Evolutionary conservation across 2,888 invertebrate genomes (phyloP), one percentile per base, ranked within the genome.

Genomic region (Encarsia formosa): DNA sequence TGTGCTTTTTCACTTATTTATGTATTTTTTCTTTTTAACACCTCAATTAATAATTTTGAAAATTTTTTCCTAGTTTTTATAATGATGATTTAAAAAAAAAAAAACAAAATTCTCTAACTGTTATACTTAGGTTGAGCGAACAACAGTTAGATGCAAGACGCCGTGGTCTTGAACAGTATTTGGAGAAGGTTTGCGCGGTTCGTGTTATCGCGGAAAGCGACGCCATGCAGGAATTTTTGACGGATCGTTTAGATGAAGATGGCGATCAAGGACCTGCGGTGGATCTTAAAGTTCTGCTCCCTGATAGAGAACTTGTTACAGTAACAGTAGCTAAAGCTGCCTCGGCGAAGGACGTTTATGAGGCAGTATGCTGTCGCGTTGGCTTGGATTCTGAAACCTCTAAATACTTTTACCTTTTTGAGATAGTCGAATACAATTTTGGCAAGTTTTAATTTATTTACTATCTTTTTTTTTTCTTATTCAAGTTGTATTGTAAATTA

Each of bases 171-270:
- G 99, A 99, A 75, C 93, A 93, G 76, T 99, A 98, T 79, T 80
- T 99, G 71, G 99, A 99, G 76, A 93, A 96, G 80, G 91, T 98
- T 1, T 98, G 98, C 77, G 95, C 98, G 6, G 93, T 99, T 15
- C 82, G 97, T 32, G 97, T 98, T 24, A 96, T 99, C 67, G 98
- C 97, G 1, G 99, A 99, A 71, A 90, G 91, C 65, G 97, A 97
- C 69, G 85, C 92, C 2, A 92, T 99, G 75, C 98, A 98, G 76
- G 96, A 97, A 74, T 98, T 98, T 77, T 83, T 98, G 15, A 94
- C 95, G 5, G 93, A 95, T 66, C 63, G 70, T 34, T 83, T 88
- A 2, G 93, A 94, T 61, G 91, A 91, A 68, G 88, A 89, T 54
- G 81, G 84, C 18, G 85, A 84, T 63, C 82, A 84, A 23, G 82